Evolutionary conservation across 2,113 vertebrate genomes (phyloP).

Genomic region (Alectura lathami): DNA sequence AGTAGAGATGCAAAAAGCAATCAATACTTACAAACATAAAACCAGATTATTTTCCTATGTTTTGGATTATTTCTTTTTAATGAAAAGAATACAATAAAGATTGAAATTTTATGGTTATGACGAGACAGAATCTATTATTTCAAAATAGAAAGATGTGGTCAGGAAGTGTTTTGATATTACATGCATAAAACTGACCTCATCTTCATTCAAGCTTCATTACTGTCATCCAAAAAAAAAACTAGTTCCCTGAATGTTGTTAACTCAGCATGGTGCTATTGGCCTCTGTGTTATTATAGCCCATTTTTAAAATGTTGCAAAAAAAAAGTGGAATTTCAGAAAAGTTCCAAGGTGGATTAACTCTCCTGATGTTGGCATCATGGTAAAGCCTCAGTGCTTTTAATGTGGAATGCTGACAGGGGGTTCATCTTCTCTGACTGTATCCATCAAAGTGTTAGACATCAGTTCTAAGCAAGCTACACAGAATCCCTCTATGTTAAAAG

Average conservation of each 20-base stretch:
- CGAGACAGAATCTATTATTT: background rate
- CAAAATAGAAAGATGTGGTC: background rate
- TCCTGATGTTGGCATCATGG: slow-evolving; percentile 10
- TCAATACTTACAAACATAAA: background rate
- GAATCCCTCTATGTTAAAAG: background rate
- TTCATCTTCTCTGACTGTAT: background rate
- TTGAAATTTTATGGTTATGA: background rate
- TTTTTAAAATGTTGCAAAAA: background rate
- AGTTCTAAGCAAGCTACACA: background rate
- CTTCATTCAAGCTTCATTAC: slow-evolving; percentile 43
- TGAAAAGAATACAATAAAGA: background rate
- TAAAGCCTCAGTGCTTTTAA: slow-evolving; percentile 19
- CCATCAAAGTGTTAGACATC: background rate
- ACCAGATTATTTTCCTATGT: background rate
- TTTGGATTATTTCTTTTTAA: background rate
- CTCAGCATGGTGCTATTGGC: slow-evolving; percentile 25
- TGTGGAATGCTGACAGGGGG: slow-evolving; percentile 22
- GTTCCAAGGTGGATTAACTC: slow-evolving; percentile 23
- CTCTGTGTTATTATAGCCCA: background rate
- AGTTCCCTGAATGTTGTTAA: slow-evolving; percentile 17
- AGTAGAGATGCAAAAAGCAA: background rate
- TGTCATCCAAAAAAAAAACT: slow-evolving; percentile 44
- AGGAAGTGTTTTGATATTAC: slow-evolving; percentile 24
- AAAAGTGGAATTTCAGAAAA: slow-evolving; percentile 36
- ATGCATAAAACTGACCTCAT: slow-evolving; percentile 26